phyloP scores from a whole-genome alignment of 2,888 invertebrate genomes.

The Tetranychus piercei region DNA sequence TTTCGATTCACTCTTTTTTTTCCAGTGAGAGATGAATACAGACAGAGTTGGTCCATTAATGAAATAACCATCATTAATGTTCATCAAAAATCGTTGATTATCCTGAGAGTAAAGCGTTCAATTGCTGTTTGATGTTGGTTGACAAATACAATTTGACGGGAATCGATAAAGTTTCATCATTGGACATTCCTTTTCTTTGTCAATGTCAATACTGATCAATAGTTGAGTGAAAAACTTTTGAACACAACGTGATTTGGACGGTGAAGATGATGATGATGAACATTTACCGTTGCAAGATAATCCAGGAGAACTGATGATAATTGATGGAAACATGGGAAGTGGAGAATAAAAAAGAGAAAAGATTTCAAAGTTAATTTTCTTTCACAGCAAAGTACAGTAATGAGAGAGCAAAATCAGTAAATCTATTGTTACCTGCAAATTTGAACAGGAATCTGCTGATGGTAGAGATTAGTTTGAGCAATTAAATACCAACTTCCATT shows the following conservation, averaged over 20 bases:
- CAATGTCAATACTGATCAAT: slow-evolving; percentile 30
- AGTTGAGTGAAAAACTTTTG: slow-evolving; percentile 29
- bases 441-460: slow-evolving; percentile 29
- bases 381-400: no score
- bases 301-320: slow-evolving; percentile 23
- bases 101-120: no score
- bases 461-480: slow-evolving; percentile 28
- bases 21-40: no score
- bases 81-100: no score
- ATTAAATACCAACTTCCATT: slow-evolving; percentile 30
- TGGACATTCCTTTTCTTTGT: slow-evolving; percentile 29
- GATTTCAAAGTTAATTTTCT: neutral
- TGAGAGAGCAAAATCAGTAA: neutral
- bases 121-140: no score
- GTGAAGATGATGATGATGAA: slow-evolving; percentile 17
- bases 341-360: neutral
- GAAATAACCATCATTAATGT: no score
- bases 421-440: slow-evolving; percentile 26
- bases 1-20: no score
- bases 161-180: slow-evolving; percentile 29
- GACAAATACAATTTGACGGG: slow-evolving; percentile 29
- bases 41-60: no score
- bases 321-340: neutral
- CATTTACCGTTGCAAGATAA: slow-evolving; percentile 17
- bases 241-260: slow-evolving; percentile 26